Base-by-base conservation (phyloP, 2,113 vertebrate species). In the Scalopus aquaticus region DNA sequence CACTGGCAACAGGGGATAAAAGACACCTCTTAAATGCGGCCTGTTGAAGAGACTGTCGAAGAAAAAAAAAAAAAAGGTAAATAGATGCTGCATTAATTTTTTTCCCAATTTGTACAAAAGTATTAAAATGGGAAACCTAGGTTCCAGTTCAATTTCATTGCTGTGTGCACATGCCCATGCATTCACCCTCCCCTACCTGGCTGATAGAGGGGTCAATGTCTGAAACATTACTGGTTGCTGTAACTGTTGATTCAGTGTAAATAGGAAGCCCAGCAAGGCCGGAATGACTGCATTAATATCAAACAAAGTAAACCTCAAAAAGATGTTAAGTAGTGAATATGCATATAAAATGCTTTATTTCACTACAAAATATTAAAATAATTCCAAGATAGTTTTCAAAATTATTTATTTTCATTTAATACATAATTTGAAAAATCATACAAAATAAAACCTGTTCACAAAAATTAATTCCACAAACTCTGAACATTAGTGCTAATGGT, bases 21-120 rank as follows among this genome's bases (percentile, higher is more conserved):
- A 96, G 73, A 46, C 5, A 89, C 69, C 85, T 97, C 97, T 90
- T 95, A 94, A 42, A 90, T 12, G 93, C 88, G 67, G 73, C 65
- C 37, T 67, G 69, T n/a, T 88, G 82, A 85, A 64, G 83, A 96
- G 92, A 93, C 89, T 92, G 93, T 65, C n/a, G 69, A 92, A 85
- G 54, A 6, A 84, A 93, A 94, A 60, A 5, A 84, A 93, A 95
- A 60, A 92, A 84, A 0, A 0, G 60, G n/a, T 92, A 83, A 96
- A 76, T 26, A 88, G 35, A 77, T 10, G 11, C 30, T 17, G 83
- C 16, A 32, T 35, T 90, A 44, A 37, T 46, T 94, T 94, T n/a
- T 81, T 94, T 60, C 74, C 28, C 44, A 73, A 62, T 24, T 60
- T 82, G 24, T n/a, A 96, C 64, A 15, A 37, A 93, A 94, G 26